These are phyloP conservation scores for Rapana venosa DNA, from an alignment of 2,888 invertebrate genomes.

Conservation along the genomic window DNA sequence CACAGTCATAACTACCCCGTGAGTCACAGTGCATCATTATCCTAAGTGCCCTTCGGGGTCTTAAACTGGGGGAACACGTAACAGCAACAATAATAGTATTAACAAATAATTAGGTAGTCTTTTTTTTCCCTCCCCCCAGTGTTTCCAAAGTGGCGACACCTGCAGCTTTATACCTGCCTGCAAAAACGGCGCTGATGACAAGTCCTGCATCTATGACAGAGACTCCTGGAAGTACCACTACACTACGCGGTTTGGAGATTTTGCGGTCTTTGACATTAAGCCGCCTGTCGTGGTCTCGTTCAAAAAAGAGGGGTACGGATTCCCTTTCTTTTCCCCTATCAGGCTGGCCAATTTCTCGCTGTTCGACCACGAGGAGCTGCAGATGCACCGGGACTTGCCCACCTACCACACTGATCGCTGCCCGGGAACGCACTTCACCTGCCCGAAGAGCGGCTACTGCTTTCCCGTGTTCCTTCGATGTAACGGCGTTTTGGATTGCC, in stretches of 20 bases:
- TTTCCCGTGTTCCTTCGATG: conserved; percentile 11
- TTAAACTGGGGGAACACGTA: too few relatives aligned
- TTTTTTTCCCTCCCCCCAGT: not conserved
- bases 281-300: not conserved
- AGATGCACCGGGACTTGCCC: too few relatives aligned
- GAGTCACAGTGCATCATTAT: too few relatives aligned
- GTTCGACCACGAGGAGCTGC: not conserved
- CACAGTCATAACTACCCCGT: too few relatives aligned
- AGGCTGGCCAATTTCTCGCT: not conserved
- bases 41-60: too few relatives aligned
- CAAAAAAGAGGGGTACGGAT: too few relatives aligned
- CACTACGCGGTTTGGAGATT: not conserved
- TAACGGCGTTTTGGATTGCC: conserved; percentile 6
- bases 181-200: not conserved
- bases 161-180: not conserved
- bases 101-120: not conserved
- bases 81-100: too few relatives aligned
- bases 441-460: not conserved
- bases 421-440: not conserved
- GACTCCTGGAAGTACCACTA: not conserved
- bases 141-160: not conserved
- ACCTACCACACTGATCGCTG: not conserved
- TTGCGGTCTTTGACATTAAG: not conserved
- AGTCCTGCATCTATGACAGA: not conserved
- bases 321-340: not conserved